Base-by-base conservation (phyloP, 2,797 vertebrate species). In the Mionectes olivaceus region DNA sequence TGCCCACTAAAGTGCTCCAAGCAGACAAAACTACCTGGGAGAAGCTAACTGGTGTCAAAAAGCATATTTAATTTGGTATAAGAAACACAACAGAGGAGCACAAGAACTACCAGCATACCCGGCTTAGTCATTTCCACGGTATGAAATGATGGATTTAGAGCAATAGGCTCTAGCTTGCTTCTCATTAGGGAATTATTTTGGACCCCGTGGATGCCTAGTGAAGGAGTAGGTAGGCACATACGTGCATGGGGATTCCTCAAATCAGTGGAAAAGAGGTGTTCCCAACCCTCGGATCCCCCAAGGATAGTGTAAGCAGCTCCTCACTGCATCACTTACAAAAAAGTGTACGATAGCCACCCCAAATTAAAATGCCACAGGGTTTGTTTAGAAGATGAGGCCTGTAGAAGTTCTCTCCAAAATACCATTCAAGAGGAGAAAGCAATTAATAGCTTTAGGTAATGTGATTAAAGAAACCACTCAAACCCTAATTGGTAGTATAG, bases 171-270 rank as follows among this genome's bases (percentile, higher is more conserved):
- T 43, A 84, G 32, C 15, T 67, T 52, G 10, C 21, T 90, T 79
- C 60, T 67, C 49, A 30, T 49, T 46, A 28, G 33, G 33, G n/a
- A 80, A 43, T 60, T 80, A 9, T 63, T 84, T 32, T 28, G 10
- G 44, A 64, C 3, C 4, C 24, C 9, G 3, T 2, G 50, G 67
- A 76, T 16, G 21, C 19, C 46, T 68, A 2, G 0, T 9, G 16
- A 79, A 84, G 19, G 10, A 61, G 8, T 1, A 70, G 32, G 24
- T 14, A 44, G 24, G 43, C 23, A 70, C 19, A 10, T 71, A 5
- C 4, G 6, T 25, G 24, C 44, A 39, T 5, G 7, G 22, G 13
- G 13, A 22, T 69, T 60, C 49, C 59, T 89, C 80, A 55, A 64
- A 22, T 7, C 35, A 65, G 16, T 4, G 28, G 39, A 71, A 61